phyloP scores from a whole-genome alignment of 2,113 vertebrate genomes.

The Hiodon alosoides region DNA sequence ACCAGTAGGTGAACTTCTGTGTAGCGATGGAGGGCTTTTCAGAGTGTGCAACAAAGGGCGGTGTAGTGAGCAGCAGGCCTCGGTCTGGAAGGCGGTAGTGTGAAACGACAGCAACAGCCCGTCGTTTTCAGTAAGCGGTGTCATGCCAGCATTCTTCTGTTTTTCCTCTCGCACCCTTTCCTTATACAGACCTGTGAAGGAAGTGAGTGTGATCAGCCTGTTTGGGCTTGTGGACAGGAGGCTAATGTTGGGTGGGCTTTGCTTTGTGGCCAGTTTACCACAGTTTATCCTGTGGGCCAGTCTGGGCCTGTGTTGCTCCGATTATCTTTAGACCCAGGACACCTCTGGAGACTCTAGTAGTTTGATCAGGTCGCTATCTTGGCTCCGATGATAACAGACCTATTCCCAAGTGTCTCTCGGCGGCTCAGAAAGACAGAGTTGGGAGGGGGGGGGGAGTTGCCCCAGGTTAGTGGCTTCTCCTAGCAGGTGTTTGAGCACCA shows the following conservation, averaged over 20 bases:
- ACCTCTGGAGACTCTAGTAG: conserved; percentile 50
- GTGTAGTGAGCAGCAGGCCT: neutral
- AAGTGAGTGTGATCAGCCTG: conserved; percentile 16
- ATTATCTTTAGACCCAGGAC: conserved; percentile 59
- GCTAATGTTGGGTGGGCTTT: neutral
- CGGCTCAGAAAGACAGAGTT: conserved; percentile 56
- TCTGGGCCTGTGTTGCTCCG: conserved; percentile 62
- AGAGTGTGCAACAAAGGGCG: neutral
- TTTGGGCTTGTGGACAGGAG: conserved; percentile 30
- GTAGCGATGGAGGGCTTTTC: neutral
- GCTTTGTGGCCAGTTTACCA: conserved; percentile 22
- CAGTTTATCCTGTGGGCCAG: conserved; percentile 55
- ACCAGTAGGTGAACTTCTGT: neutral
- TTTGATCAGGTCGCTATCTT: conserved; percentile 59
- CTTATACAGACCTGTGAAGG: neutral
- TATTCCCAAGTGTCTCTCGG: conserved; percentile 40
- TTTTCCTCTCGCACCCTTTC: neutral
- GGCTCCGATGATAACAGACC: conserved; percentile 62
- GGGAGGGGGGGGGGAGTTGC: conserved; percentile 53
- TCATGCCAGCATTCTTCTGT: neutral
- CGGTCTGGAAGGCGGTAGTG: neutral
- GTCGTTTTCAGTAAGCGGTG: neutral
- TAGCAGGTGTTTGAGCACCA: conserved; percentile 17
- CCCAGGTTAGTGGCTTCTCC: conserved; percentile 33
- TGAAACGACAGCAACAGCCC: neutral